phyloP scores from a whole-genome alignment of 2,888 invertebrate species.

The Xanthia togata region DNA sequence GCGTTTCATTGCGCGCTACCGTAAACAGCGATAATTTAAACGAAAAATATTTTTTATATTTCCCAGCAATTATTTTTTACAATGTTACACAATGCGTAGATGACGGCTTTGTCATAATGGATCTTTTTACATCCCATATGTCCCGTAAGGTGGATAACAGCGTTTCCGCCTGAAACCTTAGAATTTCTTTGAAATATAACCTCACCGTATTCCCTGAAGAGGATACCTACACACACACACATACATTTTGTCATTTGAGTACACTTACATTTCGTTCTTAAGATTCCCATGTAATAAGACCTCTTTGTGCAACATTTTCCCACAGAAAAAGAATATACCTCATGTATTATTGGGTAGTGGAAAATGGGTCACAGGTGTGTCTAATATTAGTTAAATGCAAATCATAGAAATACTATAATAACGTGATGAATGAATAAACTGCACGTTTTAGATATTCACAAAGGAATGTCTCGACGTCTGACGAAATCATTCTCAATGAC shows the following conservation, averaged over 20 bases:
- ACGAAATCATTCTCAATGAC: not conserved
- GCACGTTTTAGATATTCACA: not conserved
- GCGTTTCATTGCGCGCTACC: not conserved
- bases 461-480: no score
- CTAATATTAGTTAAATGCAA: not conserved
- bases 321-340: not conserved
- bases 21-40: not conserved
- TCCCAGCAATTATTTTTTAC: not conserved
- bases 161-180: not conserved
- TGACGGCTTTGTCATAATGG: not conserved
- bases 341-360: no score
- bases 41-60: not conserved
- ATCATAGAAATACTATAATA: not conserved
- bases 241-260: no score
- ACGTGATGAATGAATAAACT: constrained; percentile 21
- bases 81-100: not conserved
- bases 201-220: not conserved
- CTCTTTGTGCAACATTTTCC: not conserved
- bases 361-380: constrained; percentile 3
- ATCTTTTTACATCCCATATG: not conserved
- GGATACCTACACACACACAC: not conserved
- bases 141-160: not conserved
- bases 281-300: not conserved
- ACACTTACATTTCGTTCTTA: not conserved
- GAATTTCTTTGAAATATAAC: constrained; percentile 15